Conservation (phyloP, 2,797 vertebrate species). For the Gymnopithys bicolor region DNA sequence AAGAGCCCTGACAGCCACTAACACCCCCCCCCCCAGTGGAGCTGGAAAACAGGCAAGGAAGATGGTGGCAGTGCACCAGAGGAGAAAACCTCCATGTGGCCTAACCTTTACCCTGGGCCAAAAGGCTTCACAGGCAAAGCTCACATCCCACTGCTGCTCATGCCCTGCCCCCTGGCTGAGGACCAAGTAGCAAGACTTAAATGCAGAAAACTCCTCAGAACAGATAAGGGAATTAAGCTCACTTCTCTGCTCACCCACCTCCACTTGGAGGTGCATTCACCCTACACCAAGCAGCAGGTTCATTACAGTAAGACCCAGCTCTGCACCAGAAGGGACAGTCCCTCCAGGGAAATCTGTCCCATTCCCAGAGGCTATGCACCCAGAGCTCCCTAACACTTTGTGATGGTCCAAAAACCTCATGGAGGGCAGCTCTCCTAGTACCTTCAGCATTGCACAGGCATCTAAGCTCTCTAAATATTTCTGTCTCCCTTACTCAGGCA, state of each 20-base stretch:
- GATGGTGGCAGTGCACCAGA: background rate
- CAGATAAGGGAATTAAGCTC: background rate
- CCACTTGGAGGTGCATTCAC: fast-evolving
- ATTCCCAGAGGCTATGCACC: fast-evolving
- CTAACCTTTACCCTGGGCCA: background rate
- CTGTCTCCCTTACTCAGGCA: background rate
- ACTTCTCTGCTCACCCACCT: background rate
- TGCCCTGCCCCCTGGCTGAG: background rate
- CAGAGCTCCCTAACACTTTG: background rate
- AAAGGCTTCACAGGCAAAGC: background rate
- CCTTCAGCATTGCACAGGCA: background rate
- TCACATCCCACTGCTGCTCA: background rate
- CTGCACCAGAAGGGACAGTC: background rate
- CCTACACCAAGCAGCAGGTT: background rate
- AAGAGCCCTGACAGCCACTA: background rate
- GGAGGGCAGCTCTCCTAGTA: background rate
- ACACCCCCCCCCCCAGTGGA: background rate
- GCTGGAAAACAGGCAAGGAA: background rate
- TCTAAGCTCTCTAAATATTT: background rate
- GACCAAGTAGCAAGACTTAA: background rate
- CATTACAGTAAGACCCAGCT: background rate
- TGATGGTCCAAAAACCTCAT: background rate
- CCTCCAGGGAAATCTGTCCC: background rate
- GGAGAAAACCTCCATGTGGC: fast-evolving
- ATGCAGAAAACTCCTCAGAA: background rate